Base-by-base conservation (phyloP, 1,140 invertebrate species). In the Drosophila neocordata region DNA sequence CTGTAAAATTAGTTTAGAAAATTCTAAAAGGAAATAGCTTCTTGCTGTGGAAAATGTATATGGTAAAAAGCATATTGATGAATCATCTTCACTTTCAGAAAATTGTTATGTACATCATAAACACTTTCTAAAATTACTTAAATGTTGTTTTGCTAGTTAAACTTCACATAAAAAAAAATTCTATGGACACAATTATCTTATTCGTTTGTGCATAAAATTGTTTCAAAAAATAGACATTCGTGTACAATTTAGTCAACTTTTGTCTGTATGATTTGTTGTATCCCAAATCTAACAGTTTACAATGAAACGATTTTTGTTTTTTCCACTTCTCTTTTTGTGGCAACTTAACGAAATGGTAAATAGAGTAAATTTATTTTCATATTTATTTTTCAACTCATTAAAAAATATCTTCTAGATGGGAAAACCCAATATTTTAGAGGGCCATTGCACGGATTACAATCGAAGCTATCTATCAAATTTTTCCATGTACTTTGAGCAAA, bases 381-480 rank as follows among this genome's bases (percentile, higher is more conserved):
- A 24, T 24, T 24, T 24, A 24, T 24, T 2, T 24, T 24, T 24
- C 0, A 24, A 24, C 22, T 24, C 22, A 24, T 24, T 24, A 4
- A 4, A 24, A 24, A 31, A 9, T 31, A 3, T 31, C 3, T 34
- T 7, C 3, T 20, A 63, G 63, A 37, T 63, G 27, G 24, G 57
- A 0, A 58, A 34, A 9, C 20, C 58, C 41, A 2, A 9, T 1
- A 15, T 71, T 6, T 18, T 63, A 9, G 34, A 61, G 8, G 0
- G 38, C 0, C 52, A 44, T 6, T 20, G 18, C 7, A 60, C 51
- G 37, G 31, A 69, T 37, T 73, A 37, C 11, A 85, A 69, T 57
- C 52, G 41, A 1, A 71, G 20, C 9, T 82, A 74, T 51, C 53
- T 79, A 1, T 20, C 22, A 1, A 82, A 79, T 7, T 65, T 79